Percentiles rank a stretch among this genome's conserved stretches.
Evolutionary conservation across 2,113 vertebrate species (phyloP).

Genomic region (Sterna hirundo): DNA sequence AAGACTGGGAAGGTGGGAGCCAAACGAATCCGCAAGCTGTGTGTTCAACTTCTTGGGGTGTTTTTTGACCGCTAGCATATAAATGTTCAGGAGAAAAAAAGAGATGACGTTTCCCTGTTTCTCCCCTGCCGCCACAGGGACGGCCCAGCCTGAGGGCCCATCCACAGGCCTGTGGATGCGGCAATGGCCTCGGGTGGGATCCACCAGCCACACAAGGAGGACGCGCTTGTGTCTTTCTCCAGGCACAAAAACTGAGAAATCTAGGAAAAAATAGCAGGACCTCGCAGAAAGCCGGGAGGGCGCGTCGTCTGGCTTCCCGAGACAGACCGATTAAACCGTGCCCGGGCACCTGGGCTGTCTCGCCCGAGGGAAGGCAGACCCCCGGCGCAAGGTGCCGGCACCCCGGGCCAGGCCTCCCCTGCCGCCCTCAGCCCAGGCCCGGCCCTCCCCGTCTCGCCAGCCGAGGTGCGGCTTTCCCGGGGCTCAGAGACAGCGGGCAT

Average conservation of each 20-base stretch:
- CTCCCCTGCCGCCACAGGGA: too few species aligned
- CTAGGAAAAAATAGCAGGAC: neutral
- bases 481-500: neutral
- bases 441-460: neutral
- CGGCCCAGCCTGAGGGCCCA: neutral
- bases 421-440: neutral
- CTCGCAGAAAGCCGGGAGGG: neutral
- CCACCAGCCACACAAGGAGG: fast-evolving
- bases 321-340: fast-evolving
- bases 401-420: neutral
- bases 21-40: fast-evolving
- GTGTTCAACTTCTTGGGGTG: neutral
- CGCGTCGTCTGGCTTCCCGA: fast-evolving
- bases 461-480: neutral
- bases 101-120: fast-evolving
- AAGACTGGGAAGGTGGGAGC: fast-evolving
- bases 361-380: neutral
- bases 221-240: too few species aligned
- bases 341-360: fast-evolving
- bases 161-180: fast-evolving
- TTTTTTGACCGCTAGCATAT: fast-evolving
- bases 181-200: fast-evolving
- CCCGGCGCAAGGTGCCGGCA: neutral
- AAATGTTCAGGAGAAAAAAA: neutral
- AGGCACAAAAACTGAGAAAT: neutral